Evolutionary conservation across 2,113 vertebrate species (phyloP), one percentile per base, ranked within the genome.

Genomic region (Dryoscopus gambensis): DNA sequence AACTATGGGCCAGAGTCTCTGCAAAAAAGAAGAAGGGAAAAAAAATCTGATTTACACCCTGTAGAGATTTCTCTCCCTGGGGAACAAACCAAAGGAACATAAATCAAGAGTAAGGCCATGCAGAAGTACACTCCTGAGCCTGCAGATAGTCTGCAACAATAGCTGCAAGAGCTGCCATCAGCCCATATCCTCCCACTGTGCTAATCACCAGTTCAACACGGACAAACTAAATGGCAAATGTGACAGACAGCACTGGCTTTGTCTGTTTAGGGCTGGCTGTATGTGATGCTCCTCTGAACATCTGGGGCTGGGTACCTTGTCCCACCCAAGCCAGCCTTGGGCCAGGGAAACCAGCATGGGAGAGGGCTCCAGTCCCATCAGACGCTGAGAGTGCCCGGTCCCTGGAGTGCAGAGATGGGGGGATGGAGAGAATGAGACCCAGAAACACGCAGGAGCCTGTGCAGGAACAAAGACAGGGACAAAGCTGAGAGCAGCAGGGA

Each of bases 21-120:
- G 24, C 1, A 35, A 46, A 50, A 56, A 56, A 71, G 52, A 50
- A 4, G 7, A 11, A 7, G 4, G 9, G 1, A 13, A 17, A 42
- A 33, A 65, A 57, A 60, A 33, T 13, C 62, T 73, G 85, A 96
- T 92, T 93, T 92, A 90, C 59, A 89, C 44, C 64, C 79, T 67
- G 68, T 78, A 78, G 90, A 88, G 82, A 92, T 81, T 90, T 93
- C 49, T 20, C n/a, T 96, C 85, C 65, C 53, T 25, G 16, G 44
- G 56, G 88, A 90, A 96, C 71, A 95, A 93, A 86, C 50, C 73
- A 90, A 81, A 77, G 74, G 73, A 86, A 74, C 31, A 78, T 70
- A 90, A 93, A 93, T 90, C 52, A 86, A 71, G 83, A 64, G 69
- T 17, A 56, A 87, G 76, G 56, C 64, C 83, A 42, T 4, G 46